These are phyloP conservation scores for Dicaeum eximium DNA, from an alignment of 2,113 vertebrate genomes.

Conservation along the genomic window DNA sequence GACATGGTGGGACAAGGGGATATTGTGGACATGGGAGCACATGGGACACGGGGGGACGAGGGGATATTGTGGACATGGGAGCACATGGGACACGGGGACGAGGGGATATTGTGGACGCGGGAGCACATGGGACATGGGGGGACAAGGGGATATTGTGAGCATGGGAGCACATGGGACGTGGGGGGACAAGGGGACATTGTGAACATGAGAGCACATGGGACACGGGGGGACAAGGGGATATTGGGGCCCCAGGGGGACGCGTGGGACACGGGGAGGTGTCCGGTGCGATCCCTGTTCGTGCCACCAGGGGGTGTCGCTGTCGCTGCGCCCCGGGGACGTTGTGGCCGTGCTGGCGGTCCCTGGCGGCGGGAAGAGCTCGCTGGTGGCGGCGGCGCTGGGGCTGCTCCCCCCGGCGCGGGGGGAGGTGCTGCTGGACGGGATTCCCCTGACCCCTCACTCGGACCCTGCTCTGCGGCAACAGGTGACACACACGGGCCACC, in stretches of 20 bases:
- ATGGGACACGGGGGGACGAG: no score
- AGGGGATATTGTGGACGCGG: neutral
- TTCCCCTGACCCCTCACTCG: neutral
- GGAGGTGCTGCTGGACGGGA: neutral
- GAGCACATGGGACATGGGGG: neutral
- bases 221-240: fast-evolving
- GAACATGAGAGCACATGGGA: fast-evolving
- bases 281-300: neutral
- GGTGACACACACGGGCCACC: neutral
- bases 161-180: neutral
- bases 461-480: neutral
- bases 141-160: no score
- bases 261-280: fast-evolving
- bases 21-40: no score
- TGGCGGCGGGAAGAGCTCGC: neutral
- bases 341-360: neutral
- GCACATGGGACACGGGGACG: neutral
- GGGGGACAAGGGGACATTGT: no score
- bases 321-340: neutral
- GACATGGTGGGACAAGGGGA: no score
- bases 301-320: neutral
- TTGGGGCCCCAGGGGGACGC: fast-evolving
- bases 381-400: neutral
- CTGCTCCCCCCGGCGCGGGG: neutral
- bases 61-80: neutral